Evolutionary conservation across 2,888 invertebrate genomes (phyloP), one percentile per base, ranked within the genome.

Genomic region (Cryptocheilus praepositus): DNA sequence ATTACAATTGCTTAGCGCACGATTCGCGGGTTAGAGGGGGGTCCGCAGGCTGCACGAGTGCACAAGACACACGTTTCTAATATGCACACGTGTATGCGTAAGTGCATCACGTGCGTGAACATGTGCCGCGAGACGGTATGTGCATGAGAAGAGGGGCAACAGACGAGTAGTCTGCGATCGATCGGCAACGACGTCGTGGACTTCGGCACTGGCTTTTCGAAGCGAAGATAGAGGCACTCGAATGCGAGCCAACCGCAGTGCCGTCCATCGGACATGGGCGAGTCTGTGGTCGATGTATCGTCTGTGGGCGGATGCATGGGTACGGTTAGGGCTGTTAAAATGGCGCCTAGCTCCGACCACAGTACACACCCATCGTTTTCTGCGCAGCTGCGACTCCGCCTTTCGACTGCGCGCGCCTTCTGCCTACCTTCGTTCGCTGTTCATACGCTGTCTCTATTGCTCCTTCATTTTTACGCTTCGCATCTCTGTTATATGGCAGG

Each of bases 361-460:
- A 15, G n/a, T 3, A 0, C 18, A 66, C 74, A 61, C 79, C 74
- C 62, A 55, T 59, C 36, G 53, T 15, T 0, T 15, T 51, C 19
- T 49, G 78, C 78, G 78, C 78, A 78, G 67, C 58, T 64, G 70
- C 71, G 46, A 49, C 71, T 49, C 67, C 74, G 66, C 78, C 78
- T 16, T 0, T 18, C 0, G 11, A 52, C 43, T 79, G 77, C 79
- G 79, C 77, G 67, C 76, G 76, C 67, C 36, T 36, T 36, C 7
- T 11, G 36, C 7, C 36, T 2, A 8, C 36, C 36, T 11, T 36
- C 36, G 36, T 36, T 36, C 36, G 36, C 11, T 11, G 36, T 7
- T 36, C 8, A 36, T 36, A 11, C 36, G 11, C 8, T 11, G 36
- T 36, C 36, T 36, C 8, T 36, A 1, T 36, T 11, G 13, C 36